Evolutionary conservation across 2,888 invertebrate species (phyloP), one percentile per base, ranked within the genome.

Genomic region (Apodemia duryi): DNA sequence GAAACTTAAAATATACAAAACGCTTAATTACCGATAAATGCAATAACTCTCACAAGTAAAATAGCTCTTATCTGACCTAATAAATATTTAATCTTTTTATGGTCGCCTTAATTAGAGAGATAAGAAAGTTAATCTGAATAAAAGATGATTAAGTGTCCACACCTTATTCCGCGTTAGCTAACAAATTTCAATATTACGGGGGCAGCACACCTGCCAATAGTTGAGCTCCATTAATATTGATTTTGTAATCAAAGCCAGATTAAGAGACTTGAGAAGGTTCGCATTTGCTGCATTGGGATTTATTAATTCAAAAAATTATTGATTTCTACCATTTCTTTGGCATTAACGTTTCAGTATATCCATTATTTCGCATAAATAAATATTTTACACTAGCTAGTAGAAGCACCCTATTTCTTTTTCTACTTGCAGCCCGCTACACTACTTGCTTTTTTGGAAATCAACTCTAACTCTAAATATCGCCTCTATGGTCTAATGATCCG

Each of bases 211-310:
- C 85, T 85, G 83, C 75, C 81, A 74, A 83, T 86, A 86, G 84
- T 83, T 81, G 77, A 77, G 79, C 74, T 75, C 78, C 74, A 63
- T 70, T 41, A 68, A 74, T 86, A 90, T 89, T 83, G 90, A 90
- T 89, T 90, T 89, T 85, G 83, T 85, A 88, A 89, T 89, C 83
- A 89, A 85, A 84, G 75, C 79, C 80, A 77, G 83, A 84, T 87
- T 86, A 85, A 80, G 82, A 79, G 79, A 74, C 77, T 75, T 72
- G 73, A 49, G 54, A 64, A 63, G 69, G 61, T 62, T 73, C 73
- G 73, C 69, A 68, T 74, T 73, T 80, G 80, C 73, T 72, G 74
- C 72, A 76, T 75, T 74, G 74, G 76, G 79, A 82, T 86, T 81
- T 77, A 86, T 81, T 82, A 78, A 81, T 80, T 79, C 75, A 65